Evolutionary conservation across 2,113 vertebrate genomes (phyloP).

Genomic region (Colaptes auratus): DNA sequence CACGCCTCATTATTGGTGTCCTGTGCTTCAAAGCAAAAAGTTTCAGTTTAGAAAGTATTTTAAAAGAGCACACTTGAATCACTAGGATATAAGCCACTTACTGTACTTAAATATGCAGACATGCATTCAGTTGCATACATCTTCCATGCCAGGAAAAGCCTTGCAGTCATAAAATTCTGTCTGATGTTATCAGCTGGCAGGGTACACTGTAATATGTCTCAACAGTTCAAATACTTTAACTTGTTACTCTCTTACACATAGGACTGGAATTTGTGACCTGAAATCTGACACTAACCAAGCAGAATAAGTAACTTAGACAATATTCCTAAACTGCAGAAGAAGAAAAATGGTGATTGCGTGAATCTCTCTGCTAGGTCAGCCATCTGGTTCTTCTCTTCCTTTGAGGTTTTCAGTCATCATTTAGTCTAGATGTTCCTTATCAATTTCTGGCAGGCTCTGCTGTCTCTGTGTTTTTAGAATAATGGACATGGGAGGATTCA

Average conservation of each 20-base stretch:
- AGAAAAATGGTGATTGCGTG: background rate
- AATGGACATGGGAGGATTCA: background rate
- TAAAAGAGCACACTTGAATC: background rate
- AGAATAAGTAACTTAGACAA: background rate
- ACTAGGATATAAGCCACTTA: background rate
- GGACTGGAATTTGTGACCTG: slow-evolving; percentile 17
- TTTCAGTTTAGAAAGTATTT: background rate
- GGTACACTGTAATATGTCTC: background rate
- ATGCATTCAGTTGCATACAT: background rate
- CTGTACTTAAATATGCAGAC: background rate
- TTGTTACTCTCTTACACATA: background rate
- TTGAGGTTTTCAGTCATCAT: slow-evolving; percentile 11
- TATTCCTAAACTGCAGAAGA: background rate
- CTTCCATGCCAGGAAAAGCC: background rate
- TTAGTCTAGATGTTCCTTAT: background rate
- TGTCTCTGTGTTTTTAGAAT: background rate
- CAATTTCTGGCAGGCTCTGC: background rate
- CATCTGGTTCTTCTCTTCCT: slow-evolving; percentile 22
- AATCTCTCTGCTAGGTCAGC: background rate
- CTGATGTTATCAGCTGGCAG: background rate
- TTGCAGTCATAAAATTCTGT: background rate
- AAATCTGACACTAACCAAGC: slow-evolving; percentile 1
- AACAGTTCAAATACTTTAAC: background rate
- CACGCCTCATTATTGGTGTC: fast-evolving
- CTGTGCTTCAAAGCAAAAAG: background rate